Evolutionary conservation across 2,888 invertebrate species (phyloP), one percentile per base, ranked within the genome.

Genomic region (Acrobeloides nanus): DNA sequence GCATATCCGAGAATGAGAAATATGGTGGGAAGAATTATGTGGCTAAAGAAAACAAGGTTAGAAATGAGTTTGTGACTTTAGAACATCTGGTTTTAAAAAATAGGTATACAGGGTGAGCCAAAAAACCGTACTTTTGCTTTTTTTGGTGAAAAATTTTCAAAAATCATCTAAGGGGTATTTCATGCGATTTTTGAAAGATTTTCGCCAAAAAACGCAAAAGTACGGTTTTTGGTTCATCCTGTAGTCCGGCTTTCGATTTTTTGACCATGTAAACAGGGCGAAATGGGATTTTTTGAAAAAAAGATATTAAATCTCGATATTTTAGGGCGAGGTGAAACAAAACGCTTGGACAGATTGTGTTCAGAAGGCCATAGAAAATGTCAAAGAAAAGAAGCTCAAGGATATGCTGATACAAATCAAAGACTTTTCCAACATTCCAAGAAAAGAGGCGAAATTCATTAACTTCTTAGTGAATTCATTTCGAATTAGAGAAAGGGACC

Each of bases 1-100:
- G 89, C 75, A 80, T 89, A 39, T 82, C 84, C 1, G 83, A 93
- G 77, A 84, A 84, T 24, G 84, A 89, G 75, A 84, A 89, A 62
- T 93, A 93, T 74, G 84, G 87, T 20, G 78, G 78, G 3, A 75
- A 75, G 53, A 72, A 74, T 45, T 78, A 67, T 61, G 75, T 74
- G 20, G 68, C 74, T 23, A 76, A 76, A 53, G 66, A 59, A 46
- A 64, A 64, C 35, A 71, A 71, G 61, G 67, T 66, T 34, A 21
- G 25, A n/a, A n/a, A n/a, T 3, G 21, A 33, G 23, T 10, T 42
- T 12, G 23, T 23, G 15, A n/a, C 1, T 46, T 21, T 1, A n/a
- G n/a, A 51, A 50, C 18, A 7, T 52, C 24, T 54, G 7, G 0
- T 3, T 38, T 25, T 34, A 2, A 1, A 21, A 8, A 23, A 2